Base-by-base conservation (phyloP, 2,113 vertebrate genomes). In the Redunca redunca region DNA sequence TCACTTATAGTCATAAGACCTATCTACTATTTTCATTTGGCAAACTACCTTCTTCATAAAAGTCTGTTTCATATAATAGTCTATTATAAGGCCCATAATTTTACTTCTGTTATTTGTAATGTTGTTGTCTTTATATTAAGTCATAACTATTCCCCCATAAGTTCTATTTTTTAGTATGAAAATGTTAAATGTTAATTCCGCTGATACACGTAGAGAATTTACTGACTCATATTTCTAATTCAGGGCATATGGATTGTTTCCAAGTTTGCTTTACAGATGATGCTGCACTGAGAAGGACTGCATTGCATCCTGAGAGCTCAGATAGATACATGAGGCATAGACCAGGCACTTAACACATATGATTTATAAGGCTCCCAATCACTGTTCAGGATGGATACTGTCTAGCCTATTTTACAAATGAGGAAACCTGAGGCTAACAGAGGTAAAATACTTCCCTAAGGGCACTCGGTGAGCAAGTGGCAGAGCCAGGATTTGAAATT, bases 321-420 rank as follows among this genome's bases (percentile, higher is more conserved):
- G 81, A 40, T 16, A 94, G 53, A 55, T 52, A 46, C 58, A 81
- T 0, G 3, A 15, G 48, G 55, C 16, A 12, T 9, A 77, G 5
- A 74, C 19, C 81, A 82, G 77, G 71, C 50, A 52, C 57, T 92
- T 87, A 91, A 28, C 50, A 62, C 36, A 16, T 3, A 28, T n/a
- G 88, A 96, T 94, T 93, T 94, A 91, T 58, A 92, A 71, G 81
- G 30, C 36, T 83, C 19, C 80, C 60, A 52, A 1, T 80, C 33
- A 89, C 33, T 0, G 0, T 15, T 86, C 74, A 88, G 86, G 62
- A 40, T 55, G 82, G 40, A 33, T 74, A 57, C 40, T 67, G 74
- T 82, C 43, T 64, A 85, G 85, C 48, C 82, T 94, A 15, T 64
- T 97, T 95, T 60, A 95, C 78, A 94, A 97, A 97, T 97, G 88